Evolutionary conservation across 1,140 invertebrate genomes (phyloP).

Genomic region (Muscidifurax raptorellus): DNA sequence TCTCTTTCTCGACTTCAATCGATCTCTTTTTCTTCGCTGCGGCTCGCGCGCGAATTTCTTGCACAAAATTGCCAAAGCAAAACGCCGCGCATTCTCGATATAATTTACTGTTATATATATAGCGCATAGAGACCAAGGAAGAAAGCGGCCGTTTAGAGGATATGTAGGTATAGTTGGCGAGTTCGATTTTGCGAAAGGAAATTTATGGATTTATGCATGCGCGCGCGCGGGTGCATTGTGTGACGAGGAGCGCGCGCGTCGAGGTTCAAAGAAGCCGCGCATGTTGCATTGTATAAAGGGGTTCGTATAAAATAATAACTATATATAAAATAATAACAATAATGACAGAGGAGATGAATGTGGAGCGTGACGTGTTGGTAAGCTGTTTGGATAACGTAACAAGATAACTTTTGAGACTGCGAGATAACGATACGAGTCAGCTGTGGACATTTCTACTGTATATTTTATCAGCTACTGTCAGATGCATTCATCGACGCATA

Average conservation of each 20-base stretch:
- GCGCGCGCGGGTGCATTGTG: background rate
- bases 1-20: background rate
- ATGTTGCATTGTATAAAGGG: background rate
- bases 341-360: background rate
- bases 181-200: background rate
- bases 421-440: background rate
- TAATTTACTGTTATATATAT: background rate
- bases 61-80: background rate
- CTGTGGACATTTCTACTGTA: background rate
- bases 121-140: background rate
- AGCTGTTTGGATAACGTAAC: background rate
- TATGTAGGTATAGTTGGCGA: background rate
- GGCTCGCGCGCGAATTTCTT: background rate
- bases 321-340: too few relatives aligned
- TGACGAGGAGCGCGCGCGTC: background rate
- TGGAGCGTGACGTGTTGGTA: background rate
- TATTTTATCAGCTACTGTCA: background rate
- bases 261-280: background rate
- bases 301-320: background rate
- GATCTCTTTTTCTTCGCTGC: background rate
- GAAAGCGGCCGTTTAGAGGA: background rate
- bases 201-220: slow-evolving; percentile 21
- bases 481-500: background rate
- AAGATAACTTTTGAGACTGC: background rate
- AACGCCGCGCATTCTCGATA: background rate